A percentile compares a stretch with the other conserved stretches of the same genome.
These are phyloP conservation scores for Bombus fervidus DNA, from an alignment of 1,140 invertebrate genomes.

Conservation along the genomic window DNA sequence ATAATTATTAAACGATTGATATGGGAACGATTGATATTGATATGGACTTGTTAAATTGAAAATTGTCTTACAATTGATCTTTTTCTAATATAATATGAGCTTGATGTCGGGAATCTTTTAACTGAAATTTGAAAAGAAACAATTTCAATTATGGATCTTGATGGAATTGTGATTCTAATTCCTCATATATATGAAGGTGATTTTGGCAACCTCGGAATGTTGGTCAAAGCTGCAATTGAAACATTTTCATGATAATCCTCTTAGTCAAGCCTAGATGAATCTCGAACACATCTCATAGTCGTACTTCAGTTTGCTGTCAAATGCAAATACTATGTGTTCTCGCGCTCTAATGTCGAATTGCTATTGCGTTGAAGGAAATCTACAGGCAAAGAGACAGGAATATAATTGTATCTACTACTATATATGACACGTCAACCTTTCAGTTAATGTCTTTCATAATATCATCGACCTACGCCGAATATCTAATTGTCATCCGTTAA, in stretches of 20 bases:
- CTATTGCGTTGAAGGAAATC: conserved; percentile 39
- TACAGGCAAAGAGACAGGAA: conserved; percentile 34
- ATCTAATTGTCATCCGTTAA: not conserved
- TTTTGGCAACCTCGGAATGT: conserved; percentile 1
- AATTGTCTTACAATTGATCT: too few relatives aligned
- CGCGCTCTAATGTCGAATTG: conserved; percentile 42
- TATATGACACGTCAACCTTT: not conserved
- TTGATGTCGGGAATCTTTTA: too few relatives aligned
- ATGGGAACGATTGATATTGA: too few relatives aligned
- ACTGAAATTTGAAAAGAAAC: too few relatives aligned
- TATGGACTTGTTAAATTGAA: too few relatives aligned
- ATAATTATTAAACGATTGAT: too few relatives aligned
- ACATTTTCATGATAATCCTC: conserved; percentile 77
- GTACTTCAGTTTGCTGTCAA: conserved; percentile 65
- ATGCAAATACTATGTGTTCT: conserved; percentile 69
- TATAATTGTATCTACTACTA: not conserved
- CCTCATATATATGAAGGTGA: not conserved
- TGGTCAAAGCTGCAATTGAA: conserved; percentile 69
- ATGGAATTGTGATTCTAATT: not conserved
- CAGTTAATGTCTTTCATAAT: conserved; percentile 6
- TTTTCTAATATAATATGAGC: too few relatives aligned
- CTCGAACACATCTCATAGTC: conserved; percentile 65
- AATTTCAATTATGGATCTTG: not conserved
- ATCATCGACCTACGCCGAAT: not conserved
- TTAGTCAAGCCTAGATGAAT: conserved; percentile 74